A percentile compares a stretch with the other conserved stretches of the same genome.
Evolutionary conservation across 2,113 vertebrate species (phyloP).

Genomic region (Anser brachyrhynchus): DNA sequence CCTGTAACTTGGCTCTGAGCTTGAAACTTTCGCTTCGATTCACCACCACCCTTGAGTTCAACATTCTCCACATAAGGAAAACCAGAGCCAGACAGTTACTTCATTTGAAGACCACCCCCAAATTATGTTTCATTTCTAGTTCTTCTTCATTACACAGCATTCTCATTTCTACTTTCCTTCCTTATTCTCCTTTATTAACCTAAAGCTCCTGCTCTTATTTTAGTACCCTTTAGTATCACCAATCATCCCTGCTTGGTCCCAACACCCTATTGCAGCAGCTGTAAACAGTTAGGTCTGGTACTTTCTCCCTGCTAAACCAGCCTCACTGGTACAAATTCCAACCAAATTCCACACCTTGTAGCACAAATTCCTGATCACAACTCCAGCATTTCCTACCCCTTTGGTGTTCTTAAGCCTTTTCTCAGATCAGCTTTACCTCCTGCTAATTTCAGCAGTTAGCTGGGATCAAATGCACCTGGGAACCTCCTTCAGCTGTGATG

Average conservation of each 20-base stretch:
- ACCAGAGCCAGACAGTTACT: not conserved
- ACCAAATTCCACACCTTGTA: not conserved
- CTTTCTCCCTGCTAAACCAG: not conserved
- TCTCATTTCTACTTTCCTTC: not conserved
- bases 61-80: not conserved
- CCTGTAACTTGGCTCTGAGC: not conserved
- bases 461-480: not conserved
- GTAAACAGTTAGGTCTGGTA: not conserved
- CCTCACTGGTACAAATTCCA: slow-evolving; percentile 2
- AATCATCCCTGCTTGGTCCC: not conserved
- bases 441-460: not conserved
- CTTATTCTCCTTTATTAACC: not conserved
- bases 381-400: not conserved
- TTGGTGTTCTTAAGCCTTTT: not conserved
- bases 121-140: not conserved
- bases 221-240: not conserved
- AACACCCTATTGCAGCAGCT: not conserved
- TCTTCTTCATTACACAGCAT: not conserved
- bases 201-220: not conserved
- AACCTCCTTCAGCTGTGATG: not conserved
- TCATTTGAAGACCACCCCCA: not conserved
- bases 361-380: not conserved
- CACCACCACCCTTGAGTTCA: not conserved
- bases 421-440: not conserved
- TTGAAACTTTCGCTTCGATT: not conserved